Evolutionary conservation across 2,113 vertebrate species (phyloP), one percentile per base, ranked within the genome.

Genomic region (Aegithalos caudatus): DNA sequence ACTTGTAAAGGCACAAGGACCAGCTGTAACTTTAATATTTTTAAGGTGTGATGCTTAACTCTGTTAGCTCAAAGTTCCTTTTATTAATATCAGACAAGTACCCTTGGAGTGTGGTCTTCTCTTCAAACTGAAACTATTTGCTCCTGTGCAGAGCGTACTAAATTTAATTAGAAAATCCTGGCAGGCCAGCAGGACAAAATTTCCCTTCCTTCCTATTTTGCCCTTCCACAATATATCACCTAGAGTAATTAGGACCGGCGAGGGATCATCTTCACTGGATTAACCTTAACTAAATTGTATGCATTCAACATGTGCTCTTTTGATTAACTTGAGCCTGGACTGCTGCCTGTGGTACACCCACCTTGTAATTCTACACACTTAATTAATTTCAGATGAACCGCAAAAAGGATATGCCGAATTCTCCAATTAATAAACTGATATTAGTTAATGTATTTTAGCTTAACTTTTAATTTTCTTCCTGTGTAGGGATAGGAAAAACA

Each of bases 151-250:
- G 94, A 98, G 84, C 90, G 94, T 91, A 87, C 98, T 97, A 98
- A 99, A 99, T 99, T 99, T 97, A 99, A 99, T 99, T 99, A 99
- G 98, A 98, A 98, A 98, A 97, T 97, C 97, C 98, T 98, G 97
- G 98, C 98, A 97, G 91, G 97, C 97, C 97, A 96, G 98, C 97
- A 96, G 96, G 97, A 97, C 98, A 87, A 96, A 98, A 98, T 98
- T 98, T 98, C 98, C 96, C 93, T 98, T 98, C 97, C 98, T 97
- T 98, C 98, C 98, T 98, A 98, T 98, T 98, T 98, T 98, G 97
- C 97, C 96, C 95, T 98, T 98, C 98, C 96, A 97, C 98, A 97
- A 96, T 98, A 98, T 98, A 98, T 98, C 98, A 98, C 98, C 98
- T 98, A 96, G 96, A 97, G 90, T 98, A 98, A 98, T 98, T 98